These are phyloP conservation scores for Pterophyllum scalare DNA, from an alignment of 2,113 vertebrate genomes.

Conservation along the genomic window DNA sequence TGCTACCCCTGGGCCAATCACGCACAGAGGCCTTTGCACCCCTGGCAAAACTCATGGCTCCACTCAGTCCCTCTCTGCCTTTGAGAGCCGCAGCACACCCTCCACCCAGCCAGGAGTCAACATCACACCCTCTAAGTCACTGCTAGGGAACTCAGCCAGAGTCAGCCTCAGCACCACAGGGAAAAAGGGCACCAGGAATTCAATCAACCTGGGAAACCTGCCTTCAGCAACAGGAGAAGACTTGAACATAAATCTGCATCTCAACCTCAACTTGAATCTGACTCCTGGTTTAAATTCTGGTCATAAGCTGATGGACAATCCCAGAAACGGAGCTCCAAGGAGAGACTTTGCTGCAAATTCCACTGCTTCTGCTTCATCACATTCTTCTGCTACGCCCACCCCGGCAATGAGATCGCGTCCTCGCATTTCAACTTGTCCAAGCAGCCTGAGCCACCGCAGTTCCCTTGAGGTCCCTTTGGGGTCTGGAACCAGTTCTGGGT, in stretches of 20 bases:
- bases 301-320: constrained; percentile 54
- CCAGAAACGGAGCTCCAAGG: constrained; percentile 69
- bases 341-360: constrained; percentile 57
- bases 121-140: constrained; percentile 78
- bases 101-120: constrained; percentile 57
- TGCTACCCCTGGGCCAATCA: constrained; percentile 21
- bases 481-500: constrained; percentile 51
- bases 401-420: constrained; percentile 80
- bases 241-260: constrained; percentile 81
- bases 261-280: constrained; percentile 82
- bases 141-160: constrained; percentile 78
- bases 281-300: constrained; percentile 73
- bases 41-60: constrained; percentile 74
- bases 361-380: constrained; percentile 63
- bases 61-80: constrained; percentile 79
- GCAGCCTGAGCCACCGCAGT: constrained; percentile 78
- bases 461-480: constrained; percentile 79
- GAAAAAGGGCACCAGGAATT: constrained; percentile 81
- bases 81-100: constrained; percentile 71
- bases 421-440: constrained; percentile 84
- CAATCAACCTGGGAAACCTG: constrained; percentile 84
- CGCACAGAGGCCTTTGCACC: constrained; percentile 48
- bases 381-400: constrained; percentile 68
- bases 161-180: constrained; percentile 75
- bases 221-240: constrained; percentile 84